Evolutionary conservation across 1,140 invertebrate species (phyloP).

Genomic region (Zophobas morio): DNA sequence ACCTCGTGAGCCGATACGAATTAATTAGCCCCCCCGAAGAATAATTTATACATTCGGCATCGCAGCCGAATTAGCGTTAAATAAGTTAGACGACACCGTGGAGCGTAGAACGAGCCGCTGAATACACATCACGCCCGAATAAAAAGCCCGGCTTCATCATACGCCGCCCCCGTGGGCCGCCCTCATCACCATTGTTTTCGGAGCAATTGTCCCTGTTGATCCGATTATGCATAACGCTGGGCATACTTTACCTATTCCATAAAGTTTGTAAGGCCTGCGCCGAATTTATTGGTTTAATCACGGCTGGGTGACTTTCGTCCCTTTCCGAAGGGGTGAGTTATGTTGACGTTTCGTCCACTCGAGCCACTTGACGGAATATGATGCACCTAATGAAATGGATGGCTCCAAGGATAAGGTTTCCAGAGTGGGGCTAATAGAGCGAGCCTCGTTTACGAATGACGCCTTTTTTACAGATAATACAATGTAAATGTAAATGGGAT

Average conservation of each 20-base stretch:
- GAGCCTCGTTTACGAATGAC: not conserved
- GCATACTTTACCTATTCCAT: conserved; percentile 20
- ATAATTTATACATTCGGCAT: conserved; percentile 42
- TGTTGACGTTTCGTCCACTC: conserved; percentile 2
- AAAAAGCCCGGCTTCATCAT: conserved; percentile 18
- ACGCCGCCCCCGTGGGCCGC: conserved; percentile 2
- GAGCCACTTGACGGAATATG: not conserved
- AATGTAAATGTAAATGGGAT: conserved; percentile 33
- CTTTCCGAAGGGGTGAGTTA: not conserved
- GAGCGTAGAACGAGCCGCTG: conserved; percentile 14
- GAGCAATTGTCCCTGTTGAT: conserved; percentile 45
- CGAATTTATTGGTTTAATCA: conserved; percentile 17
- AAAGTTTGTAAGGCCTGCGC: conserved; percentile 16
- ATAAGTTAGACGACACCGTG: conserved; percentile 43
- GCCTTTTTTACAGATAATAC: conserved; percentile 14
- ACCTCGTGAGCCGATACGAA: not conserved
- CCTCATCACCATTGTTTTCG: conserved; percentile 46
- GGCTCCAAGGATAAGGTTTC: not conserved
- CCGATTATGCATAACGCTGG: conserved; percentile 42
- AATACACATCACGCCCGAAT: conserved; percentile 26
- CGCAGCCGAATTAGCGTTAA: conserved; percentile 29
- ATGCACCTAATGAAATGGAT: not conserved
- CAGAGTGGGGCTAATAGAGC: not conserved
- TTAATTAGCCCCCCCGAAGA: conserved; percentile 20
- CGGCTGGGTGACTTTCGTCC: not conserved